Conservation (phyloP, 2,888 invertebrate species). For the Sialis lutaria region DNA sequence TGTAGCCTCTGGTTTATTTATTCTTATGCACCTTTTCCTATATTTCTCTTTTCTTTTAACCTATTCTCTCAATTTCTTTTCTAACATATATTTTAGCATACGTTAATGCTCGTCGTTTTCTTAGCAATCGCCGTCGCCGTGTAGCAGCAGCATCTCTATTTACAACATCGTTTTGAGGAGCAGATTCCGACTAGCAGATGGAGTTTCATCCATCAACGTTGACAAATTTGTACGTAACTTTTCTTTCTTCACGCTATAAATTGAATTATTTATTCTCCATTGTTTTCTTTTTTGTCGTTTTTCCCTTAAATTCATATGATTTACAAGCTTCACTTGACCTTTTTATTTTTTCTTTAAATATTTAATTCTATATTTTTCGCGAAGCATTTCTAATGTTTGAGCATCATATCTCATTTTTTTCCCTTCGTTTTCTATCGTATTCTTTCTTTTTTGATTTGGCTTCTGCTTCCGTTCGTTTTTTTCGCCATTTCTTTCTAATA, state of each 20-base stretch:
- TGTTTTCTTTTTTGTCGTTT: conserved; percentile 5
- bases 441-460: conserved; percentile 6
- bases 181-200: neutral
- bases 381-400: conserved; percentile 3
- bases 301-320: conserved; percentile 6
- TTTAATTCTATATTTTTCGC: conserved; percentile 1
- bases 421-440: conserved; percentile 4
- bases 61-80: conserved; percentile 7
- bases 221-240: neutral
- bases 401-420: conserved; percentile 1
- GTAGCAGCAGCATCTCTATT: conserved; percentile 7
- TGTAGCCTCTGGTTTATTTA: conserved; percentile 5
- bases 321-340: conserved; percentile 5
- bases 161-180: neutral
- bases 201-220: neutral
- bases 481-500: neutral
- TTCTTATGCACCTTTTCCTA: conserved; percentile 10
- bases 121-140: conserved; percentile 9
- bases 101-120: conserved; percentile 6
- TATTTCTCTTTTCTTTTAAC: conserved; percentile 9
- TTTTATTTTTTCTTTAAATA: conserved; percentile 4
- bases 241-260: neutral
- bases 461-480: conserved; percentile 5
- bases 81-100: conserved; percentile 10
- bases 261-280: conserved; percentile 4